phyloP scores from a whole-genome alignment of 1,140 invertebrate genomes.

The Macrobrachium rosenbergii region DNA sequence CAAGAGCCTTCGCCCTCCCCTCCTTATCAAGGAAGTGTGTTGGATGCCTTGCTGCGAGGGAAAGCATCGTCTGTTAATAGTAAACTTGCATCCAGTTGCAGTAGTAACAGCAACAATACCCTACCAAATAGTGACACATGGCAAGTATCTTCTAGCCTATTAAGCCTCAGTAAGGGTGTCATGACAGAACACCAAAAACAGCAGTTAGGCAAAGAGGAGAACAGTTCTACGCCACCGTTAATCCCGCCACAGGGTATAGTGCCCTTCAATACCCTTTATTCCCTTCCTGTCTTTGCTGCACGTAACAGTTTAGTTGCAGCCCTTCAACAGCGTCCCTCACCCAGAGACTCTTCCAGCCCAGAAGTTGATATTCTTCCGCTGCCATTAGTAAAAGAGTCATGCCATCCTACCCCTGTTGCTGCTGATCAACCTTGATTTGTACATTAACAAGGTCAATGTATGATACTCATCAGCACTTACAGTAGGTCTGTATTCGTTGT shows the following conservation, averaged over 20 bases:
- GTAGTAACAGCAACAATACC: conserved; percentile 34
- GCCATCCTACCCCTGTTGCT: conserved; percentile 37
- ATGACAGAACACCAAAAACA: conserved; percentile 44
- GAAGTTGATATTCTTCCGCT: conserved; percentile 52
- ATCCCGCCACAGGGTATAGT: conserved; percentile 40
- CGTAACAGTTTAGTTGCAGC: conserved; percentile 42
- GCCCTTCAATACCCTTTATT: conserved; percentile 52
- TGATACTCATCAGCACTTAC: too few species aligned
- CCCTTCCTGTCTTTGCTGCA: conserved; percentile 42
- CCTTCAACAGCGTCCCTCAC: conserved; percentile 44
- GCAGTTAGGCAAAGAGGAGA: conserved; percentile 24
- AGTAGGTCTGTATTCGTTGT: too few species aligned
- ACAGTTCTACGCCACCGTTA: conserved; percentile 21
- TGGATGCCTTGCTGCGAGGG: conserved; percentile 60
- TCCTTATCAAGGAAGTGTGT: conserved; percentile 55
- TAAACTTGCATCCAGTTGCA: not conserved
- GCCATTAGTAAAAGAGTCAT: conserved; percentile 48
- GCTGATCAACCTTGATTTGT: conserved; percentile 51
- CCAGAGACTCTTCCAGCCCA: conserved; percentile 26
- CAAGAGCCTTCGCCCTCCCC: conserved; percentile 35
- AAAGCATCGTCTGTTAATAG: conserved; percentile 20
- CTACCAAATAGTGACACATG: conserved; percentile 34
- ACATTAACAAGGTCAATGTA: not conserved
- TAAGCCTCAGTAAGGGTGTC: conserved; percentile 53
- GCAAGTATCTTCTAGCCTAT: conserved; percentile 57